Percentiles rank a stretch among this genome's conserved stretches.
Conservation (phyloP, 2,888 invertebrate species). For the Plebejus anna region DNA sequence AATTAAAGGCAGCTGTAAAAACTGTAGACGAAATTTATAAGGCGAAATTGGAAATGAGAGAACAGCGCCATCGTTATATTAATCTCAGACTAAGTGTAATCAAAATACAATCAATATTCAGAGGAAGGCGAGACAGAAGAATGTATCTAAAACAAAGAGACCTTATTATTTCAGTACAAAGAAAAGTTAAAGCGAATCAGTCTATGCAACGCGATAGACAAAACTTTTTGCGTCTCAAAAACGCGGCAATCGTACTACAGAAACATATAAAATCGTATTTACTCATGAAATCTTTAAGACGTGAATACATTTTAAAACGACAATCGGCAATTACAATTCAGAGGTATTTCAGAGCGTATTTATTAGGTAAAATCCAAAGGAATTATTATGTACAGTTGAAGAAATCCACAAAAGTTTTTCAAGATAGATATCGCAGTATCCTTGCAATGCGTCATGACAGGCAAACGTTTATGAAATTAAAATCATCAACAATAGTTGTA, state of each 20-base stretch:
- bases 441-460: conserved; percentile 56
- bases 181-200: conserved; percentile 66
- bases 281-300: conserved; percentile 48
- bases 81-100: conserved; percentile 54
- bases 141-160: conserved; percentile 52
- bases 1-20: conserved; percentile 51
- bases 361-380: conserved; percentile 42
- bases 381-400: conserved; percentile 40
- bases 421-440: conserved; percentile 62
- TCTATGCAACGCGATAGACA: conserved; percentile 56
- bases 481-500: conserved; percentile 51
- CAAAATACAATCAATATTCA: conserved; percentile 69
- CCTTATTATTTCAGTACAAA: conserved; percentile 69
- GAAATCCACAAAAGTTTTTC: conserved; percentile 51
- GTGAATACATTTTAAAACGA: conserved; percentile 46
- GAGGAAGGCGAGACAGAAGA: conserved; percentile 61
- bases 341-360: conserved; percentile 47
- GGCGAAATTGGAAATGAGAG: conserved; percentile 58
- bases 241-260: conserved; percentile 70
- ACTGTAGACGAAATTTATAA: conserved; percentile 49
- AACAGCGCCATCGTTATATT: conserved; percentile 48
- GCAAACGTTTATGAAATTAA: conserved; percentile 41
- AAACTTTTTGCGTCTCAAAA: conserved; percentile 56
- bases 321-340: conserved; percentile 50
- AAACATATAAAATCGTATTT: conserved; percentile 61